These are phyloP conservation scores for Himalopsyche tibetana DNA, from an alignment of 2,888 invertebrate species.

Conservation along the genomic window DNA sequence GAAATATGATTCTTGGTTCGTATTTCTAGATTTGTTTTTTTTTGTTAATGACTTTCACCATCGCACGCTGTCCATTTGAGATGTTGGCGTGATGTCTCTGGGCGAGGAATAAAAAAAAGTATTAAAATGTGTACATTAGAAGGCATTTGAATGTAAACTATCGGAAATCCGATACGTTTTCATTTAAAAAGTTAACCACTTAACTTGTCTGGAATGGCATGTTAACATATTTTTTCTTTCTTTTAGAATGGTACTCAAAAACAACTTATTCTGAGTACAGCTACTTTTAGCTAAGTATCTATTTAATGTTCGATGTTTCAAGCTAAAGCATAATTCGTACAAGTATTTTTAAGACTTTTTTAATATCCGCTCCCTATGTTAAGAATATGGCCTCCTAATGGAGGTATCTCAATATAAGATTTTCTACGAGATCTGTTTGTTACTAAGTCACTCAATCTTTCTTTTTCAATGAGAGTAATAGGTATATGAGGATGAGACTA, in stretches of 20 bases:
- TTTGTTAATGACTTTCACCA: conserved; percentile 28
- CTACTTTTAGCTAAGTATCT: no score
- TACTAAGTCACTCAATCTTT: no score
- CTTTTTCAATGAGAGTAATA: no score
- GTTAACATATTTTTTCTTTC: neutral
- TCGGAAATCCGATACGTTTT: neutral
- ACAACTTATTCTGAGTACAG: no score
- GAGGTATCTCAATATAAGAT: no score
- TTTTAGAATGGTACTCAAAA: neutral
- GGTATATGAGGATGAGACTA: no score
- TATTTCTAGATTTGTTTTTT: neutral
- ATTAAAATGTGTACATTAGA: conserved; percentile 36
- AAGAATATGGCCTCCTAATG: no score
- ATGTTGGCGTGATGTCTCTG: conserved; percentile 21
- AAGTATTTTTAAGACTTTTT: no score
- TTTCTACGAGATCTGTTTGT: no score
- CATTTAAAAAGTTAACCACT: neutral
- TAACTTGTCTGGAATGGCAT: neutral
- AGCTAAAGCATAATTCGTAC: no score
- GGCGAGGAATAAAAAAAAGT: conserved; percentile 26
- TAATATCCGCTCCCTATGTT: no score
- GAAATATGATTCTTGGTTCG: conserved; percentile 20
- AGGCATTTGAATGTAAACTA: conserved; percentile 13
- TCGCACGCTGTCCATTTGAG: neutral
- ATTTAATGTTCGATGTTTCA: no score